Evolutionary conservation across 92 coral and sea anemone species (phyloP).

Genomic region (Epizoanthus ramosus): DNA sequence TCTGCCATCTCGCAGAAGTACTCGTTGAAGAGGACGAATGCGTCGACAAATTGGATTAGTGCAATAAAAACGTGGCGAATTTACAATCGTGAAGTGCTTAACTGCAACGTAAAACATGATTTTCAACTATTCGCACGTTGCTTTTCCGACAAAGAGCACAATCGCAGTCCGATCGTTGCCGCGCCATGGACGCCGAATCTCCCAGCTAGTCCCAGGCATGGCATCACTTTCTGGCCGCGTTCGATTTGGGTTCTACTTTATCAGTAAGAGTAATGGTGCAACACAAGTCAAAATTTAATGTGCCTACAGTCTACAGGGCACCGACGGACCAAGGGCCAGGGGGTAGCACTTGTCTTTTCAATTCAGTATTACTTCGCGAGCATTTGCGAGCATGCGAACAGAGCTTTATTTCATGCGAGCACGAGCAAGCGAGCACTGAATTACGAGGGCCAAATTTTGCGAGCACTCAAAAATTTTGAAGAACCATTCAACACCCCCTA

Average conservation of each 20-base stretch:
- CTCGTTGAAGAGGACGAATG: slow-evolving; percentile 2
- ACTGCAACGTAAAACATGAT: not conserved
- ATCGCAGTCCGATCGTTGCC: not conserved
- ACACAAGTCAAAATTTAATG: not conserved
- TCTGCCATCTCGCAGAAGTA: slow-evolving; percentile 1
- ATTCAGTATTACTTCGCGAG: too few species aligned
- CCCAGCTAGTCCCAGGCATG: not conserved
- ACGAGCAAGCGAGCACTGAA: too few species aligned
- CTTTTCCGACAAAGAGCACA: not conserved
- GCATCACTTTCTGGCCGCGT: not conserved
- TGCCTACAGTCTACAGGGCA: not conserved
- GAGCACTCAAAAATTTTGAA: too few species aligned
- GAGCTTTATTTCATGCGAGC: too few species aligned
- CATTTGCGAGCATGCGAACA: too few species aligned
- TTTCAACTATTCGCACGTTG: not conserved
- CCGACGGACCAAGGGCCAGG: too few species aligned
- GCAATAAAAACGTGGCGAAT: not conserved
- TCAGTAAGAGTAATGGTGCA: not conserved
- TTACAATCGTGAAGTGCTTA: not conserved
- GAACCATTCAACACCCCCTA: too few species aligned
- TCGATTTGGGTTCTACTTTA: slow-evolving; percentile 4
- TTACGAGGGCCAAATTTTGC: too few species aligned
- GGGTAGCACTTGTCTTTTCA: too few species aligned
- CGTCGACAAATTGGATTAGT: not conserved
- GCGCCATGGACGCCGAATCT: too few species aligned